Evolutionary conservation across 2,113 vertebrate species (phyloP).

Genomic region (Ageneiosus marmoratus): DNA sequence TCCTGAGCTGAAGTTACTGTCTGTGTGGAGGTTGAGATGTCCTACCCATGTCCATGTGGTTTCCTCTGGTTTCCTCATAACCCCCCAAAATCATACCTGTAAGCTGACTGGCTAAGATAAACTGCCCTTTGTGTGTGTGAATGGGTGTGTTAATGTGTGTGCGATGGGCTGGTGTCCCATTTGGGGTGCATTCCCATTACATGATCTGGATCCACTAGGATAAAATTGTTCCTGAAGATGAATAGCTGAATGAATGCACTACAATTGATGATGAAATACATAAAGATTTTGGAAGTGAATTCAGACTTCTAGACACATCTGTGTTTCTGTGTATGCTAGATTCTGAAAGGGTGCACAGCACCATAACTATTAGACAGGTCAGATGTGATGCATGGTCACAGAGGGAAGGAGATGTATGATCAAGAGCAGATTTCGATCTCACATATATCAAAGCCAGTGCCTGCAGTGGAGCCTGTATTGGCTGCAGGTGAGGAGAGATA

Average conservation of each 20-base stretch:
- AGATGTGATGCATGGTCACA: constrained; percentile 29
- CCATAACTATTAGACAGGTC: constrained; percentile 1
- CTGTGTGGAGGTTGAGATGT: not conserved
- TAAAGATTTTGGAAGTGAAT: not conserved
- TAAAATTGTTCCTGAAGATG: not conserved
- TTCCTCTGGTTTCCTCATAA: not conserved
- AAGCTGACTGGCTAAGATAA: not conserved
- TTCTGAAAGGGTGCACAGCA: not conserved
- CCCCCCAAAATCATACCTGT: not conserved
- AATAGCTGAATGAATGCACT: not conserved
- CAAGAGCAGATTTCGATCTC: not conserved
- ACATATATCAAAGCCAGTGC: not conserved
- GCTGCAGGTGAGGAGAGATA: constrained; percentile 22
- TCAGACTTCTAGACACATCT: not conserved
- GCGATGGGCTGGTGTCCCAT: not conserved
- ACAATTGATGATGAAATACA: not conserved
- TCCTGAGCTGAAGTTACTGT: not conserved
- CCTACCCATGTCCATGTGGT: not conserved
- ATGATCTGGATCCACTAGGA: not conserved
- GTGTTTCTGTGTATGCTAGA: not conserved
- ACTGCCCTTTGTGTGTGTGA: not conserved
- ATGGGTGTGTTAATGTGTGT: not conserved
- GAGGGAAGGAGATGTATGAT: constrained; percentile 4
- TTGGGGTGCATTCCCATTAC: not conserved
- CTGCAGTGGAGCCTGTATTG: not conserved